These are phyloP conservation scores for Notodonta ziczac DNA, from an alignment of 2,888 invertebrate genomes.

Conservation along the genomic window DNA sequence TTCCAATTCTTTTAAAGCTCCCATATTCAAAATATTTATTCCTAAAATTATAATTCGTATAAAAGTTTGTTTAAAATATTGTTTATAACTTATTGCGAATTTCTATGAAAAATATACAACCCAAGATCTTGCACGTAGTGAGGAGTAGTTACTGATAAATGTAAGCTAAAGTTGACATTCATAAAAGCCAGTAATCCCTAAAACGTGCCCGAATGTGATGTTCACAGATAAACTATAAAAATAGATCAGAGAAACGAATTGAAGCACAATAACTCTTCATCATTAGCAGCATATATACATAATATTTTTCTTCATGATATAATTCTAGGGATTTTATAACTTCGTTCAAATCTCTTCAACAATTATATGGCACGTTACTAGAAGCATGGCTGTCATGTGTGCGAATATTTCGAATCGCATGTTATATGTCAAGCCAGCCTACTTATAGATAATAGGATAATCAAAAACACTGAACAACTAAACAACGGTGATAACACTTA, in stretches of 20 bases:
- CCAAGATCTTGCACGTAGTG: background rate
- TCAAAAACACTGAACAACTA: too few species aligned
- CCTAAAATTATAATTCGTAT: background rate
- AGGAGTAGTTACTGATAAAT: background rate
- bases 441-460: too few species aligned
- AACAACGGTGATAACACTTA: too few species aligned
- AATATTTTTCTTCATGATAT: too few species aligned
- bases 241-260: background rate
- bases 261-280: background rate
- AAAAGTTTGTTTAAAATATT: too few species aligned
- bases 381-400: too few species aligned
- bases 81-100: background rate
- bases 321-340: background rate
- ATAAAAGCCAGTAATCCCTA: conserved; percentile 1
- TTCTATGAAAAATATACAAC: background rate
- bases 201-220: background rate
- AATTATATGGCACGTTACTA: too few species aligned
- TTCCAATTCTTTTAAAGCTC: background rate
- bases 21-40: background rate
- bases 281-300: background rate
- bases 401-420: too few species aligned
- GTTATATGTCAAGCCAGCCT: too few species aligned
- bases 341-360: too few species aligned
- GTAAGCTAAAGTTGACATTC: background rate
- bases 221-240: background rate